Evolutionary conservation across 2,888 invertebrate genomes (phyloP), one percentile per base, ranked within the genome.

Genomic region (Nipponacmea schrenckii): DNA sequence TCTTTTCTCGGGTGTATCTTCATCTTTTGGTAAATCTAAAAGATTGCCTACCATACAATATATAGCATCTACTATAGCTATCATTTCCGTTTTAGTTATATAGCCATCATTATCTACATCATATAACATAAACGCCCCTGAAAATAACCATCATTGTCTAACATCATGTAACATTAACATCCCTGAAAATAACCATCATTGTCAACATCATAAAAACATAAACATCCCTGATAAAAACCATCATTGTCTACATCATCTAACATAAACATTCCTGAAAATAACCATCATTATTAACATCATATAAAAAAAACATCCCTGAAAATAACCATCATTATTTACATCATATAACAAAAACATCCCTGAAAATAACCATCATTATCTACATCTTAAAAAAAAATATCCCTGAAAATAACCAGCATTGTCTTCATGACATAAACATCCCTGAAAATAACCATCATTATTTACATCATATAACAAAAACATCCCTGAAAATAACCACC

Each of bases 111-210:
- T 88, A 84, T 90, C 90, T 39, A 90, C 85, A 76, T 90, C 90
- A 75, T 90, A 90, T 74, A 90, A 80, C 46, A 87, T 88, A 78
- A 90, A 90, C 0, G 90, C 90, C 90, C 90, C 90, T 90, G 80
- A 62, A 82, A 78, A 20, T 26, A 17, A 48, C 15, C 17, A n/a
- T 39, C 39, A 31, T 44, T 31, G 17, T 62, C 62, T 44, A n/a
- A 56, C 26, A 39, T 62, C 31, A 39, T 69, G 45, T 26, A 27
- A 67, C 46, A n/a, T n/a, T 31, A n/a, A 68, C n/a, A 68, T 69
- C 39, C 26, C 62, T 44, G 45, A 15, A 63, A 20, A 62, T 39
- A 63, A 20, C n/a, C 24, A 69, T 69, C 12, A 0, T 44, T 45
- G 44, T n/a, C 39, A 4, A 69, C 44, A 69, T 67, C n/a, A n/a